phyloP scores from a whole-genome alignment of 2,888 invertebrate species.

The Scelioninae gen. 2 region DNA sequence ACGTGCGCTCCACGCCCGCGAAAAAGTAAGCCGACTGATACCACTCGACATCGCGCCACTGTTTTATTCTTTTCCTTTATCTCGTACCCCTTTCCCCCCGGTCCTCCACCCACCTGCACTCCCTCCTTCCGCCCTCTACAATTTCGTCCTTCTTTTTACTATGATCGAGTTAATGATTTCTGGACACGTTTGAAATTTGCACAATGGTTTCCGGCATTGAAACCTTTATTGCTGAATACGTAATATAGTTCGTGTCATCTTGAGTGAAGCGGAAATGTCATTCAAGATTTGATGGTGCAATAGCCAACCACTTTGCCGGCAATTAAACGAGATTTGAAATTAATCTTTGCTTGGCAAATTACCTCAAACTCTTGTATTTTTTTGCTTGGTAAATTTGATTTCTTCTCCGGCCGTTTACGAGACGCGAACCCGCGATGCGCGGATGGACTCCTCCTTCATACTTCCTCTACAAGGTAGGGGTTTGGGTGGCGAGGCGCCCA shows the following conservation, averaged over 20 bases:
- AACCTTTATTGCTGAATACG: too few relatives aligned
- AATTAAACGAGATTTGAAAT: slow-evolving; percentile 1
- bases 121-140: too few relatives aligned
- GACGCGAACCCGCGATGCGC: slow-evolving; percentile 7
- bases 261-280: too few relatives aligned
- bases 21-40: slow-evolving; percentile 82
- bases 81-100: too few relatives aligned
- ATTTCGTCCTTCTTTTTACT: too few relatives aligned
- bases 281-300: too few relatives aligned
- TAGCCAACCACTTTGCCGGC: neutral
- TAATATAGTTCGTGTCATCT: too few relatives aligned
- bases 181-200: too few relatives aligned
- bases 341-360: slow-evolving; percentile 16
- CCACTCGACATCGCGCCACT: slow-evolving; percentile 8
- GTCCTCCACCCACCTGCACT: too few relatives aligned
- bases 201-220: too few relatives aligned
- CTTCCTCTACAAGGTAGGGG: slow-evolving; percentile 36
- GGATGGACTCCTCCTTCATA: slow-evolving; percentile 31
- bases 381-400: slow-evolving; percentile 34
- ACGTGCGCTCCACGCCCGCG: slow-evolving; percentile 88
- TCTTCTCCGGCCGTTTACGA: slow-evolving; percentile 36
- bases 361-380: slow-evolving; percentile 3
- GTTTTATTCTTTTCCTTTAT: too few relatives aligned
- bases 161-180: too few relatives aligned
- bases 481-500: slow-evolving; percentile 35